phyloP scores from a whole-genome alignment of 1,140 invertebrate genomes.

The Panagrolaimus sp. region DNA sequence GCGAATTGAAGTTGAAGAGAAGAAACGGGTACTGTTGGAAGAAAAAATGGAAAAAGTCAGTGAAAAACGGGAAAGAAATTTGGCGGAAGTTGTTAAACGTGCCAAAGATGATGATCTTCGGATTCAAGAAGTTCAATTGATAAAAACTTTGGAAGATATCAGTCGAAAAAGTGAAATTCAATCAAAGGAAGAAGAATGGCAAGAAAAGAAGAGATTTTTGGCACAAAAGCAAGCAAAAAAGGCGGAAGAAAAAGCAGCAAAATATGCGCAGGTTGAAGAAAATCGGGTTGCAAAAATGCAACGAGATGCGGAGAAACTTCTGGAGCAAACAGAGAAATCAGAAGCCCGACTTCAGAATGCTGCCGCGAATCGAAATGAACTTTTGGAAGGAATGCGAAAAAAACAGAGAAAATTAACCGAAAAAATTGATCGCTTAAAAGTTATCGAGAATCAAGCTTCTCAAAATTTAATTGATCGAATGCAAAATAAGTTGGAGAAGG shows the following conservation, averaged over 20 bases:
- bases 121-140: conserved; percentile 24
- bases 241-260: conserved; percentile 4
- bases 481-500: no score
- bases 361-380: not conserved
- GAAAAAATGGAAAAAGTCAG: conserved; percentile 36
- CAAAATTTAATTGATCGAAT: no score
- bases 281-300: conserved; percentile 1
- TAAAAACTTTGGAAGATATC: not conserved
- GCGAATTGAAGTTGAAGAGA: conserved; percentile 29
- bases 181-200: not conserved
- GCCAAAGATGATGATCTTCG: conserved; percentile 46
- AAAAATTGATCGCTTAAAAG: not conserved
- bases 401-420: not conserved
- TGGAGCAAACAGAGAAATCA: conserved; percentile 5
- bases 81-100: conserved; percentile 41
- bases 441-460: not conserved
- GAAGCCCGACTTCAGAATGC: not conserved
- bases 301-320: not conserved
- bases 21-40: conserved; percentile 23
- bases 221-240: not conserved
- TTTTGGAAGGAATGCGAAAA: not conserved
- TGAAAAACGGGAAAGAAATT: conserved; percentile 49
- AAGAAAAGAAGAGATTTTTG: not conserved
- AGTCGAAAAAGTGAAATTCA: not conserved
- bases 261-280: conserved; percentile 5